Evolutionary conservation across 1,140 invertebrate species (phyloP), one percentile per base, ranked within the genome.

Genomic region (Cotesia chilonis): DNA sequence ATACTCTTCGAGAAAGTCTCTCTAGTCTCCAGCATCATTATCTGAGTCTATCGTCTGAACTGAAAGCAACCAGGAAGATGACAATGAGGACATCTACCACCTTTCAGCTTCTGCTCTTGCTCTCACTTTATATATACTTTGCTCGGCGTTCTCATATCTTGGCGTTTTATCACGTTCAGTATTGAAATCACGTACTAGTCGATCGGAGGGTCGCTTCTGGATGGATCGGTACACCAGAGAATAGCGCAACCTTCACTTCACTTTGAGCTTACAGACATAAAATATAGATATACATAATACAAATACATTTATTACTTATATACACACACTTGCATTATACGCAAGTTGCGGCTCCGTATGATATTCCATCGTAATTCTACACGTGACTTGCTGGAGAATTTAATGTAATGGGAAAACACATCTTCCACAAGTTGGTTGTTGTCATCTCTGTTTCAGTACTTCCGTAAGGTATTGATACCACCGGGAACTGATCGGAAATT

Each of bases 111-210:
- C 28, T 28, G 63, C 51, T 65, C 52, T n/a, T 55, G 17, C 5
- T 64, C 47, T 35, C 14, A 54, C 47, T 35, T 55, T 64, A 55
- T 59, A 14, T 68, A 7, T 17, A 6, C 54, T 12, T 71, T 59
- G 20, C 54, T 36, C 63, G 54, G 63, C 51, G 57, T 28, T 12
- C 59, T 68, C 36, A 68, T 37, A 70, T 67, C 70, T 36, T 54
- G 35, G 51, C 54, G 51, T 37, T 75, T 37, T 60, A 59, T 14
- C 72, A 73, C 76, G 64, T 77, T 80, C 73, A 64, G 72, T 64
- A 80, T 80, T 78, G 77, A 77, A 80, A 80, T 78, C 77, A 80
- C 77, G 77, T 80, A 75, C 70, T 69, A 65, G 59, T 55, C 71
- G 72, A 79, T 78, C 68, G 74, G 73, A 73, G 76, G 66, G 74